Evolutionary conservation across 1,140 invertebrate species (phyloP).

Genomic region (Sarcophaga peregrina): DNA sequence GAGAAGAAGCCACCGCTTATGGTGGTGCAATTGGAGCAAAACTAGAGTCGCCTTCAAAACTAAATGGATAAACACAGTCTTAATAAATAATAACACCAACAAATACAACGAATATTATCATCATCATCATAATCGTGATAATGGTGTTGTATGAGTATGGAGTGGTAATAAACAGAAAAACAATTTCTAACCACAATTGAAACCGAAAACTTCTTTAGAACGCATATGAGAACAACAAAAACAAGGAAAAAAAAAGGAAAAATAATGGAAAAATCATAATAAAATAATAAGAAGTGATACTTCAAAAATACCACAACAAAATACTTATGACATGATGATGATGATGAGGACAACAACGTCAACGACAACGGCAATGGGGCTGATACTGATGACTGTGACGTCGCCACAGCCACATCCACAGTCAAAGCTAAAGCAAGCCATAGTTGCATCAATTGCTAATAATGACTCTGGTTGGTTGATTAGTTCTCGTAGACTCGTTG

Average conservation of each 20-base stretch:
- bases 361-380: not conserved
- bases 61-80: slow-evolving; percentile 35
- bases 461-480: no score
- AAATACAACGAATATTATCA: not conserved
- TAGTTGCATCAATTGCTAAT: no score
- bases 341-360: not conserved
- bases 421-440: not conserved
- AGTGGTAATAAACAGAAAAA: slow-evolving; percentile 9
- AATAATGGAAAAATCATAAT: no score
- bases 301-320: slow-evolving; percentile 35
- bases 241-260: not conserved
- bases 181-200: slow-evolving; percentile 12
- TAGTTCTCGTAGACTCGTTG: no score
- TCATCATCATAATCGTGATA: not conserved
- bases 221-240: not conserved
- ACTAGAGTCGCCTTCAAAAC: slow-evolving; percentile 29
- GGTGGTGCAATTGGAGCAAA: not conserved
- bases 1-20: not conserved
- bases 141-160: not conserved
- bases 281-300: not conserved
- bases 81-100: not conserved
- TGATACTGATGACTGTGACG: not conserved
- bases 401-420: not conserved
- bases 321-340: slow-evolving; percentile 34
- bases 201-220: slow-evolving; percentile 16